These are phyloP conservation scores for Oasisia sp. DNA, from an alignment of 2,888 invertebrate genomes.

Conservation along the genomic window DNA sequence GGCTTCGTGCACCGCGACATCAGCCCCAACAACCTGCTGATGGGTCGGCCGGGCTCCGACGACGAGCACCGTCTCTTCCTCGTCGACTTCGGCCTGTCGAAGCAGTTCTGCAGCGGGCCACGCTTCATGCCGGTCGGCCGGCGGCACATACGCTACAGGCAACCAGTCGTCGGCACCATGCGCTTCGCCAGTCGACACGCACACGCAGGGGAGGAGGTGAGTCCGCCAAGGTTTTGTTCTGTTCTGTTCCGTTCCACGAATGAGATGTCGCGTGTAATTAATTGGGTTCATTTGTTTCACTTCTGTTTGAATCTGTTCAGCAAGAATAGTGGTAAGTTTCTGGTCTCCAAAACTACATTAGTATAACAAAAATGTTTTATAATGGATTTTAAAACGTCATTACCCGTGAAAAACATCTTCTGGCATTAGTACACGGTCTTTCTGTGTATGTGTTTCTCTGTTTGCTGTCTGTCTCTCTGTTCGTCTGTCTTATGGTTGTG, in stretches of 20 bases:
- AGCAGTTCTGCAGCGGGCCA: slow-evolving; percentile 26
- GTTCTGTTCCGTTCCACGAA: no score
- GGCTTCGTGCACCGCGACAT: slow-evolving; percentile 98
- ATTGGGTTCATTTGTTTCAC: not conserved
- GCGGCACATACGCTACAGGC: slow-evolving; percentile 41
- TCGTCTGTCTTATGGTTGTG: not conserved
- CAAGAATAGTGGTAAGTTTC: not conserved
- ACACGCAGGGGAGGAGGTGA: slow-evolving; percentile 35
- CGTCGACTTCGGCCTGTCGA: slow-evolving; percentile 67
- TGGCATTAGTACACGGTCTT: no score
- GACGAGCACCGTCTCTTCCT: slow-evolving; percentile 38
- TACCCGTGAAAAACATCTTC: no score
- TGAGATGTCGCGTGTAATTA: no score
- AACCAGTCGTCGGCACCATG: slow-evolving; percentile 39
- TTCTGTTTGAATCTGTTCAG: not conserved
- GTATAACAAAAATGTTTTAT: no score
- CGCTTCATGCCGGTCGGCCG: slow-evolving; percentile 20
- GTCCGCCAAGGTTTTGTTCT: not conserved
- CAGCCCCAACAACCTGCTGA: slow-evolving; percentile 67
- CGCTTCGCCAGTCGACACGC: slow-evolving; percentile 37
- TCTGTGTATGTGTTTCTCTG: no score
- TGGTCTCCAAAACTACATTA: no score
- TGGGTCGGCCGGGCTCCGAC: slow-evolving; percentile 43
- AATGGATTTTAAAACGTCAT: no score
- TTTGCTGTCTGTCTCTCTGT: not conserved